These are phyloP conservation scores for Lycocerus yunnanus DNA, from an alignment of 2,888 invertebrate genomes.

Conservation along the genomic window DNA sequence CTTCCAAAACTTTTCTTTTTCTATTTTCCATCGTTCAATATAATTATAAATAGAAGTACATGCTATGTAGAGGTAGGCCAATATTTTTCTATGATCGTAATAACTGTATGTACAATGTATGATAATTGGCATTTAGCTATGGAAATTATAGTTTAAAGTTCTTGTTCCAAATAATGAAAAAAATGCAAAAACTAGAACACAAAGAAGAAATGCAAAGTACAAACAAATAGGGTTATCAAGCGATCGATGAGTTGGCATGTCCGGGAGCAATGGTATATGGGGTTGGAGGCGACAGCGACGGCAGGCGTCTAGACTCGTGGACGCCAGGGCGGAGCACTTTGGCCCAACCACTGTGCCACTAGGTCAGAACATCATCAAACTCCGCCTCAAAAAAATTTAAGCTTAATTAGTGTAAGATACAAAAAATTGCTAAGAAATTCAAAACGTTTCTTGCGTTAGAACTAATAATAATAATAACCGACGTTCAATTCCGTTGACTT, in stretches of 20 bases:
- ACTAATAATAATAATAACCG: too few species aligned
- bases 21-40: neutral
- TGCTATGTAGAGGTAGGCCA: too few species aligned
- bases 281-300: conserved; percentile 46
- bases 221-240: conserved; percentile 10
- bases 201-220: conserved; percentile 16
- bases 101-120: neutral
- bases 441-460: neutral
- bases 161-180: neutral
- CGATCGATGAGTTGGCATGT: conserved; percentile 44
- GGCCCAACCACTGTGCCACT: conserved; percentile 45
- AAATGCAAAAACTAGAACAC: conserved; percentile 2
- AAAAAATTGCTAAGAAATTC: neutral
- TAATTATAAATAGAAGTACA: too few species aligned
- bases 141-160: neutral
- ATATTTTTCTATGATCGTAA: neutral
- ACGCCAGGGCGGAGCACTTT: conserved; percentile 49
- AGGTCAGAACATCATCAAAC: conserved; percentile 38
- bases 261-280: conserved; percentile 41
- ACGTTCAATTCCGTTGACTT: neutral
- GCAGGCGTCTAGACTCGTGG: conserved; percentile 52
- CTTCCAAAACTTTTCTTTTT: neutral
- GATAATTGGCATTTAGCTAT: neutral
- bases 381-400: conserved; percentile 1
- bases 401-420: neutral